Conservation (phyloP, 2,113 vertebrate genomes). For the Acanthochromis polyacanthus region DNA sequence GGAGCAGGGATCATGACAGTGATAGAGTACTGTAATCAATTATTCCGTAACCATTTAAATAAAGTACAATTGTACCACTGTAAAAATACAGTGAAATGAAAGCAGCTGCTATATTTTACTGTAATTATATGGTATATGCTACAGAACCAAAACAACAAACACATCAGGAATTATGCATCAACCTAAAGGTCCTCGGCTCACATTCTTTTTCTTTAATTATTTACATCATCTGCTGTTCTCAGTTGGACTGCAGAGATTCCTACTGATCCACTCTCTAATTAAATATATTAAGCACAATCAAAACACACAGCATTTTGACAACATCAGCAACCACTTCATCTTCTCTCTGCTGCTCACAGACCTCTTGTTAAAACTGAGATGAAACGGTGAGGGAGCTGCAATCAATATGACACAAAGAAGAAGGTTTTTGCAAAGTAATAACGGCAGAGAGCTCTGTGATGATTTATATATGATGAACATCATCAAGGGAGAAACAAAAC, state of each 20-base stretch:
- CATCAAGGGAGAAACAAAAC: constrained; percentile 3
- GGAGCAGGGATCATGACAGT: too few relatives aligned
- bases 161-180: constrained; percentile 4
- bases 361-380: constrained; percentile 10
- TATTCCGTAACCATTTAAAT: too few relatives aligned
- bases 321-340: neutral
- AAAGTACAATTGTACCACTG: too few relatives aligned
- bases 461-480: constrained; percentile 35
- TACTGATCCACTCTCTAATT: constrained; percentile 18
- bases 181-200: constrained; percentile 1
- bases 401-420: too few relatives aligned
- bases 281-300: neutral
- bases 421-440: constrained; percentile 22
- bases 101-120: neutral
- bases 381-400: neutral
- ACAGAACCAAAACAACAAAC: constrained; percentile 21
- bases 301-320: constrained; percentile 25
- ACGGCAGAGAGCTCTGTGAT: neutral
- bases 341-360: neutral
- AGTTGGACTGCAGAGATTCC: constrained; percentile 6
- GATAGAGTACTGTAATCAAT: too few relatives aligned
- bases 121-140: neutral
- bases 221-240: constrained; percentile 21
- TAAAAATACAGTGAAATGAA: too few relatives aligned
- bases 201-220: constrained; percentile 22